Conservation (phyloP, 2,797 vertebrate species). For the Lacerta agilis region DNA sequence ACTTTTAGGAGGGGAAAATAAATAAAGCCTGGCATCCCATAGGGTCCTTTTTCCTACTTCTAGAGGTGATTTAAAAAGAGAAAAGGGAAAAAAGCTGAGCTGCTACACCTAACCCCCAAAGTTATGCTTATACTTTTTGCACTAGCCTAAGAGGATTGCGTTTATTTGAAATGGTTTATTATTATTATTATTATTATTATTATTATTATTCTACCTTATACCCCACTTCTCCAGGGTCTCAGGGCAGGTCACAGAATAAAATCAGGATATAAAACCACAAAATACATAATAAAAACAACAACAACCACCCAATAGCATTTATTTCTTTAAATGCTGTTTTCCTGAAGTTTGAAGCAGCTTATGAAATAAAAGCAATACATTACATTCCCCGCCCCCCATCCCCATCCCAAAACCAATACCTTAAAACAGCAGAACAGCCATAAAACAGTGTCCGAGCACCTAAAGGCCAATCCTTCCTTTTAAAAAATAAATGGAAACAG, state of each 20-base stretch:
- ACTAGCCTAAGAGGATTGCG: background rate
- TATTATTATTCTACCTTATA: no score
- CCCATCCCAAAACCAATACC: background rate
- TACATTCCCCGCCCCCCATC: no score
- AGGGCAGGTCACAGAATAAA: no score
- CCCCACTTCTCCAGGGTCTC: no score
- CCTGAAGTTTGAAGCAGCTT: background rate
- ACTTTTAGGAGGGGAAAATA: background rate
- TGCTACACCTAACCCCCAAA: no score
- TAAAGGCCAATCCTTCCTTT: background rate
- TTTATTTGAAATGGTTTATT: background rate
- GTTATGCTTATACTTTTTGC: no score
- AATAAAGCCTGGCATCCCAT: background rate
- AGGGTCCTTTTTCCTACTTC: background rate
- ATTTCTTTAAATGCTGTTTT: background rate
- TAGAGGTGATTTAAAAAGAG: background rate
- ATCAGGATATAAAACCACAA: no score
- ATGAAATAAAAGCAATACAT: no score
- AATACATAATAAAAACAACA: no score
- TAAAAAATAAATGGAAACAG: background rate
- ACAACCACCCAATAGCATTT: no score
- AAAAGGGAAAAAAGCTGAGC: no score
- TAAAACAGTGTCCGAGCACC: background rate
- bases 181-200: background rate
- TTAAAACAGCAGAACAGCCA: background rate